These are phyloP conservation scores for Oconnorella tubifera DNA, from an alignment of 2,888 invertebrate genomes.

Conservation along the genomic window DNA sequence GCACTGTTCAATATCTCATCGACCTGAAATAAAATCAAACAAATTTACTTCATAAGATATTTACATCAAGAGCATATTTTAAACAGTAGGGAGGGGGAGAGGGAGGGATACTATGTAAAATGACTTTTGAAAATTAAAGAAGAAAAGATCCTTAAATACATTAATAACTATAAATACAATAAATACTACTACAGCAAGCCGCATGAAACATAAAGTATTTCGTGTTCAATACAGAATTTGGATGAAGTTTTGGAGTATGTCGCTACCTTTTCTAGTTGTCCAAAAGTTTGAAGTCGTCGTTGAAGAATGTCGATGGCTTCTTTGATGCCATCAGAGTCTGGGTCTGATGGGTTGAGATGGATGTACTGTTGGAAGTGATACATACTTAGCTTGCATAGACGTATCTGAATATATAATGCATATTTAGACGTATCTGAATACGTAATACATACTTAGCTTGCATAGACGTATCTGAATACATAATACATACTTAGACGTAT, in stretches of 20 bases:
- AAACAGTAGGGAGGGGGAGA: too few relatives aligned
- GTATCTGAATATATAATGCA: slow-evolving; percentile 12
- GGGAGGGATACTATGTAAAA: too few relatives aligned
- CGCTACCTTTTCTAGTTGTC: slow-evolving; percentile 26
- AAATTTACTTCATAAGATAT: background rate
- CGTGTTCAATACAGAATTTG: background rate
- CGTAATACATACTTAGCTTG: background rate
- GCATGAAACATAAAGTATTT: background rate
- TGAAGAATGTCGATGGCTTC: slow-evolving; percentile 31
- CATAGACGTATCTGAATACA: background rate
- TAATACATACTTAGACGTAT: background rate
- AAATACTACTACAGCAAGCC: background rate
- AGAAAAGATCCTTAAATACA: too few relatives aligned
- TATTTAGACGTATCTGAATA: background rate
- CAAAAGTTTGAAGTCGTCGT: slow-evolving; percentile 21
- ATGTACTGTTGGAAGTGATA: slow-evolving; percentile 35
- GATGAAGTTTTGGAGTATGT: too few relatives aligned
- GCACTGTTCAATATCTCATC: slow-evolving; percentile 18
- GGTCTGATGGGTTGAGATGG: slow-evolving; percentile 23
- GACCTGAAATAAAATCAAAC: too few relatives aligned
- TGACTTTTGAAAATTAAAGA: background rate
- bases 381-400: slow-evolving; percentile 32
- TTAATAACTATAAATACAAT: background rate
- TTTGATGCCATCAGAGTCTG: slow-evolving; percentile 26
- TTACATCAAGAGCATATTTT: too few relatives aligned